A percentile compares a stretch with the other conserved stretches of the same genome.
These are phyloP conservation scores for Neogobius melanostomus DNA, from an alignment of 2,113 vertebrate genomes.

Conservation along the genomic window DNA sequence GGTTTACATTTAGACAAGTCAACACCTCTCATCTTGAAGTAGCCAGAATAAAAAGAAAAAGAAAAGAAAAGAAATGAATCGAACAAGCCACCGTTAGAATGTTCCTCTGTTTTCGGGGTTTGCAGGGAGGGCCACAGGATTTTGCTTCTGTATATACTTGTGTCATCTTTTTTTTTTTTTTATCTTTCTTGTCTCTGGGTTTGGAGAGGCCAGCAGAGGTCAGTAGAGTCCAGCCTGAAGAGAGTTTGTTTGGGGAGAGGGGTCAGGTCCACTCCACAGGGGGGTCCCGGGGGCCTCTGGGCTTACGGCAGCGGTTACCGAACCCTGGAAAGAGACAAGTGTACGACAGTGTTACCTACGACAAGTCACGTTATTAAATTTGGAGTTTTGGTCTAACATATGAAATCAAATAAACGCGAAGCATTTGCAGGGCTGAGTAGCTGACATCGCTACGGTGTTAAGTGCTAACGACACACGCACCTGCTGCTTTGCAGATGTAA, in stretches of 20 bases:
- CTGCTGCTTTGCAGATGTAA: no score
- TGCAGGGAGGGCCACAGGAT: slow-evolving; percentile 66
- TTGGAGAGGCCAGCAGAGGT: slow-evolving; percentile 74
- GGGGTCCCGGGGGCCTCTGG: slow-evolving; percentile 88
- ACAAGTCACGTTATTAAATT: no score
- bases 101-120: slow-evolving; percentile 62
- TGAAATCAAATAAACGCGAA: no score
- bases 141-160: slow-evolving; percentile 45
- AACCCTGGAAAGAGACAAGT: slow-evolving; percentile 77
- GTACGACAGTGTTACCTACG: neutral
- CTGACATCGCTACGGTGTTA: no score
- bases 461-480: no score
- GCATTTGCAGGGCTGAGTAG: no score
- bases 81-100: slow-evolving; percentile 33
- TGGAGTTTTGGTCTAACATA: no score
- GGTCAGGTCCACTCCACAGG: slow-evolving; percentile 93
- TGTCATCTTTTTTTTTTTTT: slow-evolving; percentile 18
- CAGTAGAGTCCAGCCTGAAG: slow-evolving; percentile 31
- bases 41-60: slow-evolving; percentile 42
- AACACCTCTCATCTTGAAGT: slow-evolving; percentile 30
- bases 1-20: slow-evolving; percentile 27
- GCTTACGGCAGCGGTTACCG: slow-evolving; percentile 87
- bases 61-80: neutral
- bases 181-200: slow-evolving; percentile 11
- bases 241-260: neutral